phyloP scores from a whole-genome alignment of 1,140 invertebrate species.

The Globodera ellingtonae region DNA sequence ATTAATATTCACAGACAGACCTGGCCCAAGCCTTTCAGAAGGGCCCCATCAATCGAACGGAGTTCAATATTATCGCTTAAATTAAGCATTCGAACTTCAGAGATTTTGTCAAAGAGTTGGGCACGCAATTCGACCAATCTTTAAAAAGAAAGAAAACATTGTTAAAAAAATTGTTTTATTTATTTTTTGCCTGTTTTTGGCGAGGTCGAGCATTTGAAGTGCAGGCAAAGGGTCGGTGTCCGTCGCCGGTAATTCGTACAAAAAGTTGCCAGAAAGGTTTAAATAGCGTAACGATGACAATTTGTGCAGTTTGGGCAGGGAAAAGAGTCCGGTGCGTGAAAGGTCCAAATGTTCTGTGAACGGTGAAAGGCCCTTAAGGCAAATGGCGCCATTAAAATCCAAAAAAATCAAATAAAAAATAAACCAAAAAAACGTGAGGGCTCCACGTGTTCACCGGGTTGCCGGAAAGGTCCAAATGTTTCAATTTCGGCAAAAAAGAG shows the following conservation, averaged over 20 bases:
- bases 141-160: not conserved
- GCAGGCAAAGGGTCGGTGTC: conserved; percentile 8
- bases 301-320: conserved; percentile 39
- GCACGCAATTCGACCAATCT: conserved; percentile 20
- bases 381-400: not conserved
- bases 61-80: conserved; percentile 42
- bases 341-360: conserved; percentile 39
- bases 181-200: not conserved
- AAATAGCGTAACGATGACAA: conserved; percentile 2
- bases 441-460: conserved; percentile 53
- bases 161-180: not conserved
- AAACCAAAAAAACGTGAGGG: conserved; percentile 44
- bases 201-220: conserved; percentile 13
- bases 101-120: conserved; percentile 24
- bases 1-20: conserved; percentile 2
- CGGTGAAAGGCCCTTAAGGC: conserved; percentile 40
- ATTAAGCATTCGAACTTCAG: conserved; percentile 34
- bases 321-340: conserved; percentile 49
- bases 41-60: conserved; percentile 27
- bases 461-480: conserved; percentile 41
- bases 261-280: conserved; percentile 17
- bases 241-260: conserved; percentile 14
- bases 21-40: conserved; percentile 39
- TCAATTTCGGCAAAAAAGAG: conserved; percentile 25
- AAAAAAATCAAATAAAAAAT: not conserved